Percentiles rank a stretch among this genome's conserved stretches.
Evolutionary conservation across 2,888 invertebrate species (phyloP).

Genomic region (Pardosa pseudoannulata): DNA sequence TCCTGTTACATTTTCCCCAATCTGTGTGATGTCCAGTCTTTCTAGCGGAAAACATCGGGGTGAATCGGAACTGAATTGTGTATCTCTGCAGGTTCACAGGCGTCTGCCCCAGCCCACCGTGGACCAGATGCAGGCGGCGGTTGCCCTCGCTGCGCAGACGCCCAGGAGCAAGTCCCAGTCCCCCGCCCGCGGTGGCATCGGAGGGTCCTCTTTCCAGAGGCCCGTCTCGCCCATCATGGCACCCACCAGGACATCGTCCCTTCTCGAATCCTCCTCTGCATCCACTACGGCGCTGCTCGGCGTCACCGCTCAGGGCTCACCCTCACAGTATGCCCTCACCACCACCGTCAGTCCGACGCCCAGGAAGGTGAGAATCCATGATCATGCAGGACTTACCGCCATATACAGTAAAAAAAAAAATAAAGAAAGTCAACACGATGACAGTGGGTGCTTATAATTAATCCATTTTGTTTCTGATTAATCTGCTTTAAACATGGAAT

Average conservation of each 20-base stretch:
- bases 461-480: too few relatives aligned
- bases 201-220: conserved; percentile 45
- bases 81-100: conserved; percentile 62
- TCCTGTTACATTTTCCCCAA: too few relatives aligned
- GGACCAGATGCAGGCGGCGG: conserved; percentile 74
- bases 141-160: conserved; percentile 73
- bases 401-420: too few relatives aligned
- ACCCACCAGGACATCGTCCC: conserved; percentile 9
- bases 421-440: too few relatives aligned
- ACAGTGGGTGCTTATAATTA: too few relatives aligned
- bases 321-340: conserved; percentile 11
- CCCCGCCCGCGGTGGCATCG: conserved; percentile 22
- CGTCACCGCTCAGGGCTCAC: conserved; percentile 21
- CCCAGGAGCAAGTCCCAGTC: conserved; percentile 69
- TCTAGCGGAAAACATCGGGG: too few relatives aligned
- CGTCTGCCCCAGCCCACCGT: conserved; percentile 74
- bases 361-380: conserved; percentile 27
- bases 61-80: too few relatives aligned
- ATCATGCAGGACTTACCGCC: too few relatives aligned
- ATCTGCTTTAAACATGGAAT: too few relatives aligned
- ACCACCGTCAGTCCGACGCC: conserved; percentile 41
- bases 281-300: conserved; percentile 22
- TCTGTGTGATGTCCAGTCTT: too few relatives aligned
- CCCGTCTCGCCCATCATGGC: conserved; percentile 66
- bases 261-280: conserved; percentile 1